Conservation (phyloP, 2,888 invertebrate genomes). For the Mythimna vitellina region DNA sequence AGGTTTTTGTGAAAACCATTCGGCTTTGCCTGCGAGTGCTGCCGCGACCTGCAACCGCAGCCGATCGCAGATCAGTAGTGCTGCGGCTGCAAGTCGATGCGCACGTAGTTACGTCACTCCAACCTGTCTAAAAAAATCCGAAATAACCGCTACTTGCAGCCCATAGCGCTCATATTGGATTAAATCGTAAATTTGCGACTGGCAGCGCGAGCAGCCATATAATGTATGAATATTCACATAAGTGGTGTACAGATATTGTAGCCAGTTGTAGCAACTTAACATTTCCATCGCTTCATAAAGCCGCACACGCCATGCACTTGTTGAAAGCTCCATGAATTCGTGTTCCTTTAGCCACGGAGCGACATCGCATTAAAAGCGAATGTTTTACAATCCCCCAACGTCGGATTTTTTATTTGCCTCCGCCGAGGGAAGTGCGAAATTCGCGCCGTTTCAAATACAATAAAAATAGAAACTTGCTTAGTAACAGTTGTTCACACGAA, state of each 20-base stretch:
- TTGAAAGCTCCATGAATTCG: conserved; percentile 71
- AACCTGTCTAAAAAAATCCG: too few relatives aligned
- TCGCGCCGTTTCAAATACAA: conserved; percentile 71
- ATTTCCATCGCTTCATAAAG: conserved; percentile 70
- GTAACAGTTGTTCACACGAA: conserved; percentile 65
- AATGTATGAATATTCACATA: conserved; percentile 2
- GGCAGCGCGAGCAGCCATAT: too few relatives aligned
- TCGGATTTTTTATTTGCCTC: conserved; percentile 73
- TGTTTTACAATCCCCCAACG: conserved; percentile 75
- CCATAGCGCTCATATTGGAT: too few relatives aligned
- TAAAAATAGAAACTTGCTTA: conserved; percentile 72
- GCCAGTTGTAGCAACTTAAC: conserved; percentile 21
- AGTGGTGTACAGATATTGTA: conserved; percentile 25
- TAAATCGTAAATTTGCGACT: too few relatives aligned
- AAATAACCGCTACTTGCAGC: too few relatives aligned
- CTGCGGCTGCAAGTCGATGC: too few relatives aligned
- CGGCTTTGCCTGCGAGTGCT: too few relatives aligned
- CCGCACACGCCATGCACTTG: conserved; percentile 68
- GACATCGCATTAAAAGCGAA: conserved; percentile 69
- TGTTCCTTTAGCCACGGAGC: conserved; percentile 65
- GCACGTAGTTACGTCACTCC: too few relatives aligned
- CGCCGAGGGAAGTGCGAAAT: conserved; percentile 80
- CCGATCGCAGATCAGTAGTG: too few relatives aligned
- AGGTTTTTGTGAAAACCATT: too few relatives aligned
- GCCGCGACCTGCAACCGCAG: too few relatives aligned